phyloP scores from a whole-genome alignment of 2,888 invertebrate species.

The Ernsta delagoae region DNA sequence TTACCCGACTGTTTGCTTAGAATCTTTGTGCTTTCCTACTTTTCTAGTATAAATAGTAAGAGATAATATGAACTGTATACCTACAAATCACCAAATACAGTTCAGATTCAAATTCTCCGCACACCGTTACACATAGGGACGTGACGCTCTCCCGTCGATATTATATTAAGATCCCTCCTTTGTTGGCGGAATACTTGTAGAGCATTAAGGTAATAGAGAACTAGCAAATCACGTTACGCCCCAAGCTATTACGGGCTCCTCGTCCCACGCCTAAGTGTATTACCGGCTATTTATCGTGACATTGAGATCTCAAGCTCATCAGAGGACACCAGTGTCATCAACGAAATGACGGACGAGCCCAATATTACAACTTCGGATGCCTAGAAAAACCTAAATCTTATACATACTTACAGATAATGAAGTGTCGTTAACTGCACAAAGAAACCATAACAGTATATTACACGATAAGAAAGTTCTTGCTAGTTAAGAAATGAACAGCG shows the following conservation, averaged over 20 bases:
- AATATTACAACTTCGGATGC: slow-evolving; percentile 47
- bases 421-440: slow-evolving; percentile 23
- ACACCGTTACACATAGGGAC: slow-evolving; percentile 52
- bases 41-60: neutral
- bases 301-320: slow-evolving; percentile 66
- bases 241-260: slow-evolving; percentile 65
- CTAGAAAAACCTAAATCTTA: neutral
- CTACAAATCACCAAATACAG: slow-evolving; percentile 38
- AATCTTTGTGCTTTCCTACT: neutral
- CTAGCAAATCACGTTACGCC: slow-evolving; percentile 76
- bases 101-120: slow-evolving; percentile 57
- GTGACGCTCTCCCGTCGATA: slow-evolving; percentile 56
- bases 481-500: slow-evolving; percentile 32
- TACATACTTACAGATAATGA: slow-evolving; percentile 23
- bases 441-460: slow-evolving; percentile 34
- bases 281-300: slow-evolving; percentile 76
- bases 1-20: no score
- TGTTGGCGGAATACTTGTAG: slow-evolving; percentile 72
- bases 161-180: slow-evolving; percentile 71
- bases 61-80: slow-evolving; percentile 14
- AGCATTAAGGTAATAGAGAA: slow-evolving; percentile 74
- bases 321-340: slow-evolving; percentile 53
- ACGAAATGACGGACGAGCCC: slow-evolving; percentile 50
- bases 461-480: slow-evolving; percentile 33
- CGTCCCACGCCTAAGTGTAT: slow-evolving; percentile 69